Conservation (phyloP, 2,888 invertebrate species). For the Linyphia triangularis region DNA sequence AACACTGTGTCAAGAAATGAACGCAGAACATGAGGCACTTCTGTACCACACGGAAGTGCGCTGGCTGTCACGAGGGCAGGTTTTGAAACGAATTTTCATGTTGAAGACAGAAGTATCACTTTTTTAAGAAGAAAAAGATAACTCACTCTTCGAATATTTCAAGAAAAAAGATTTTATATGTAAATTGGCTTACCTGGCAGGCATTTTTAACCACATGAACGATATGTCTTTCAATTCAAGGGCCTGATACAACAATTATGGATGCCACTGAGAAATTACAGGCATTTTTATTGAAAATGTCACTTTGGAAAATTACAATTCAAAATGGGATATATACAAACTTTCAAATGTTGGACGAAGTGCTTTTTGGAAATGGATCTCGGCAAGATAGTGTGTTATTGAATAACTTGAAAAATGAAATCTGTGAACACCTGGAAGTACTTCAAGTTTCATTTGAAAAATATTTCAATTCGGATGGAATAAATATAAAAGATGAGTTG, state of each 20-base stretch:
- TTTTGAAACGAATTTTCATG: too few species aligned
- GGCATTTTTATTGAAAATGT: constrained; percentile 66
- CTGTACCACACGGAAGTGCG: constrained; percentile 47
- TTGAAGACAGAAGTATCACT: too few species aligned
- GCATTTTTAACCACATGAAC: constrained; percentile 64
- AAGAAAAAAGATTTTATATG: constrained; percentile 52
- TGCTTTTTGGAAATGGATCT: constrained; percentile 51
- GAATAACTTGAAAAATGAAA: constrained; percentile 52
- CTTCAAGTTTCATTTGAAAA: too few species aligned
- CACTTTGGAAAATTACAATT: constrained; percentile 65
- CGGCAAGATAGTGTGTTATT: constrained; percentile 48
- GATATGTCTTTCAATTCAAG: too few species aligned
- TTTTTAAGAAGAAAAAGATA: constrained; percentile 11
- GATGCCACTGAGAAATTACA: too few species aligned
- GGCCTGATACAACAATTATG: too few species aligned
- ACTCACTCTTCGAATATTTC: constrained; percentile 60
- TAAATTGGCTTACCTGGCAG: constrained; percentile 61
- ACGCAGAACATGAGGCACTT: constrained; percentile 63
- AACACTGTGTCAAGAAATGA: constrained; percentile 61
- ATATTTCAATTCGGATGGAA: constrained; percentile 56
- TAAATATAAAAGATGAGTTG: constrained; percentile 67
- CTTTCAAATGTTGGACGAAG: constrained; percentile 65
- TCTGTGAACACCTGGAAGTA: too few species aligned
- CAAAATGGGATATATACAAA: constrained; percentile 64
- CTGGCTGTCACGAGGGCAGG: constrained; percentile 13